Evolutionary conservation across 2,797 vertebrate species (phyloP).

Genomic region (Onychomys arenicola): DNA sequence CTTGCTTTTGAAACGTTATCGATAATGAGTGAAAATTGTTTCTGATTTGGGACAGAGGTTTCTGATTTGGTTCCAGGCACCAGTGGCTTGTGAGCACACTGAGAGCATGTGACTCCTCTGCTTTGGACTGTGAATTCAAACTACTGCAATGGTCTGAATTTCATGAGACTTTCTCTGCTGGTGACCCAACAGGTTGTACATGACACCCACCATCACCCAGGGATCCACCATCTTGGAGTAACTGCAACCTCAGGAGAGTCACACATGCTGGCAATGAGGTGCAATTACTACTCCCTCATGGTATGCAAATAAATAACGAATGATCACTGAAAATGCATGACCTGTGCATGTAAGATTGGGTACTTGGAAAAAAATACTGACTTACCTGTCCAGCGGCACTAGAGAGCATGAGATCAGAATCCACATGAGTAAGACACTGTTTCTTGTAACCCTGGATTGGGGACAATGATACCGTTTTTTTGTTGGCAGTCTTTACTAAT

Average conservation of each 20-base stretch:
- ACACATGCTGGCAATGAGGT: background rate
- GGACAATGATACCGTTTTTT: background rate
- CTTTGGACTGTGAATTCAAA: background rate
- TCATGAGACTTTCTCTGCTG: constrained; percentile 14
- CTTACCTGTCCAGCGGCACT: background rate
- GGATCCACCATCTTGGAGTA: background rate
- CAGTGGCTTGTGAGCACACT: background rate
- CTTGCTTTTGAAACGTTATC: constrained; percentile 42
- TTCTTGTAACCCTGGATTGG: background rate
- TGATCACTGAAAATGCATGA: background rate
- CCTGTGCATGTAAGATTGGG: background rate
- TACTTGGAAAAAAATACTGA: background rate
- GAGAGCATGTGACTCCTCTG: background rate
- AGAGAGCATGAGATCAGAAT: background rate
- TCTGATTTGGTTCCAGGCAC: no score
- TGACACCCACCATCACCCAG: background rate
- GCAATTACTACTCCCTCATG: background rate
- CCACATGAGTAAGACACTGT: background rate
- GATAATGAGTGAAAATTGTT: constrained; percentile 25
- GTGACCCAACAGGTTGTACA: background rate
- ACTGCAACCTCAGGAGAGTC: background rate
- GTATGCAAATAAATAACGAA: constrained; percentile 10
- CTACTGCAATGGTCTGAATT: background rate
- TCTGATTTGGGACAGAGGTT: background rate
- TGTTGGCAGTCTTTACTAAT: background rate